A percentile compares a stretch with the other conserved stretches of the same genome.
These are phyloP conservation scores for Microtus obscurus DNA, from an alignment of 2,797 vertebrate genomes.

Conservation along the genomic window DNA sequence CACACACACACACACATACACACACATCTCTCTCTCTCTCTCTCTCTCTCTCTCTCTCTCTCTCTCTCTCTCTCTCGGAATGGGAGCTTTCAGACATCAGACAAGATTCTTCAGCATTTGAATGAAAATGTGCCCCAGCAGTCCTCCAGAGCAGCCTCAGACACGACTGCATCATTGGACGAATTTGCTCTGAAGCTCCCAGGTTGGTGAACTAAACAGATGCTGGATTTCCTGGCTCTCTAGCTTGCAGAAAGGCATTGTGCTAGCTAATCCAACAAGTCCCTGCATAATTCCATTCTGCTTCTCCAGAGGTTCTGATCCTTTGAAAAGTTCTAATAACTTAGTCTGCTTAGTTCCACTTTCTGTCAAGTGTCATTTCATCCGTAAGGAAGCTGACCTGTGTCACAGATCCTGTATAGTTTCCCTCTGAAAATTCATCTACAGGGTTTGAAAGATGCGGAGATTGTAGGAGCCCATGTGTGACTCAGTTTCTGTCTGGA, in stretches of 20 bases:
- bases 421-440: slow-evolving; percentile 25
- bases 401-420: background rate
- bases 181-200: background rate
- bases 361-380: slow-evolving; percentile 7
- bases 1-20: too few relatives aligned
- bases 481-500: too few relatives aligned
- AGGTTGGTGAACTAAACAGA: background rate
- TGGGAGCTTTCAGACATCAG: background rate
- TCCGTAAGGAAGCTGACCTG: background rate
- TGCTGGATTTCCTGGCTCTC: background rate
- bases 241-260: background rate
- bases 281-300: background rate
- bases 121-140: background rate
- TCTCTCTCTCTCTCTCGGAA: too few relatives aligned
- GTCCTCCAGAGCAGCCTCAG: background rate
- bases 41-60: too few relatives aligned
- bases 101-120: background rate
- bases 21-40: too few relatives aligned
- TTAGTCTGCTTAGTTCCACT: background rate
- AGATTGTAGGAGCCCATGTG: too few relatives aligned
- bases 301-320: background rate
- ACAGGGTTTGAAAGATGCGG: background rate
- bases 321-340: background rate
- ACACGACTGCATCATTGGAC: too few relatives aligned
- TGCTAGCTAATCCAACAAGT: background rate